A percentile compares a stretch with the other conserved stretches of the same genome.
phyloP scores from a whole-genome alignment of 2,888 invertebrate species.

The Pilophorus perplexus region DNA sequence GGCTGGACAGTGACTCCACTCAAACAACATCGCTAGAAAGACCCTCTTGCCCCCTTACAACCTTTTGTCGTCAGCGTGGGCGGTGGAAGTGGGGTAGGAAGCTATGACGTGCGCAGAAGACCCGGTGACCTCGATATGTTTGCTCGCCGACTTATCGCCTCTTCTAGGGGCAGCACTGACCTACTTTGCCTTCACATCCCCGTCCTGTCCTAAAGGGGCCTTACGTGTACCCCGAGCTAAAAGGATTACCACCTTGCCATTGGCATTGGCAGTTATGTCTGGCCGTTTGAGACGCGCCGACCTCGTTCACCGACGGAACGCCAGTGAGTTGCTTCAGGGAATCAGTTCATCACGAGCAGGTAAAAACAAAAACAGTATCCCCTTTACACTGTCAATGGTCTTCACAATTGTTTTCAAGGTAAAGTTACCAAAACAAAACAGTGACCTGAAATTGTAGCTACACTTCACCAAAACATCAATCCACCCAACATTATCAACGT shows the following conservation, averaged over 20 bases:
- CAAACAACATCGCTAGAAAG: too few species aligned
- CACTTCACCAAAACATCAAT: too few species aligned
- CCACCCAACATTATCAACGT: too few species aligned
- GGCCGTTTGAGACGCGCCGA: not conserved
- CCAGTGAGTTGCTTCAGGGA: not conserved
- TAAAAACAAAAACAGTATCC: too few species aligned
- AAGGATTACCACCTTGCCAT: constrained; percentile 16
- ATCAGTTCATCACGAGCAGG: not conserved
- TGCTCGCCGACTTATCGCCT: not conserved
- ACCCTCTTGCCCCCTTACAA: not conserved
- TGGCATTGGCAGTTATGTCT: constrained; percentile 24
- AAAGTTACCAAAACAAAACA: not conserved
- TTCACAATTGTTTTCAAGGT: too few species aligned
- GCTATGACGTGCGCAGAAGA: not conserved
- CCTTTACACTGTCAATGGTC: too few species aligned
- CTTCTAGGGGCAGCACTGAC: constrained; percentile 4
- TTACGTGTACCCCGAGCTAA: constrained; percentile 1
- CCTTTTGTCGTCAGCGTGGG: not conserved
- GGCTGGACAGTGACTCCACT: too few species aligned
- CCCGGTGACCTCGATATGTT: constrained; percentile 16
- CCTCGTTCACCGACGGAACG: constrained; percentile 1
- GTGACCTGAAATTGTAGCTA: too few species aligned
- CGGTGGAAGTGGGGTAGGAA: too few species aligned
- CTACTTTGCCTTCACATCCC: constrained; percentile 8
- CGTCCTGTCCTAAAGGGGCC: too few species aligned